Evolutionary conservation across 2,797 vertebrate species (phyloP).

Genomic region (Buphagus erythrorhynchus): DNA sequence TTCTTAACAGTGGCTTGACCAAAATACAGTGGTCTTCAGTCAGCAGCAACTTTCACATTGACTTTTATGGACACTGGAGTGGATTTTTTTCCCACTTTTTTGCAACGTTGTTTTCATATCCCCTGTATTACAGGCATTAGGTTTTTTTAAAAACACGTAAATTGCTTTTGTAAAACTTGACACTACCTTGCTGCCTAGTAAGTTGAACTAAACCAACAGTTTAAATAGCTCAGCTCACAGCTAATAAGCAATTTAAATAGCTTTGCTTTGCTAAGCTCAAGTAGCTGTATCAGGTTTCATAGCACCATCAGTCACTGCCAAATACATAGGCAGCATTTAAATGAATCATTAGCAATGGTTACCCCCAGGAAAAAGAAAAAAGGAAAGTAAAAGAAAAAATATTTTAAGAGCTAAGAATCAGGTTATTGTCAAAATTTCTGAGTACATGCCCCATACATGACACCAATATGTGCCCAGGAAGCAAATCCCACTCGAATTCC

Average conservation of each 20-base stretch:
- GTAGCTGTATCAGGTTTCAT: conserved; percentile 58
- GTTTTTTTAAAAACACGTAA: background rate
- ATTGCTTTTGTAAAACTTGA: background rate
- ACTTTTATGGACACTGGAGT: background rate
- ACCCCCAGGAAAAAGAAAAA: background rate
- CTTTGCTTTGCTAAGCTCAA: conserved; percentile 51
- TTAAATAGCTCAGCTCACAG: conserved; percentile 54
- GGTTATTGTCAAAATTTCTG: background rate
- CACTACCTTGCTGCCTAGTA: background rate
- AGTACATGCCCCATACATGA: background rate
- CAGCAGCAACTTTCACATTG: background rate
- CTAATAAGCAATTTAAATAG: conserved; percentile 68
- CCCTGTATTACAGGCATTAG: background rate
- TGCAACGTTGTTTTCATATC: background rate
- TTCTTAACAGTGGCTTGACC: background rate
- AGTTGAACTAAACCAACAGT: conserved; percentile 43
- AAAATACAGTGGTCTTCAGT: background rate
- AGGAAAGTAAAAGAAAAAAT: background rate
- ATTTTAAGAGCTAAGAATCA: background rate
- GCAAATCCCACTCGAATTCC: background rate
- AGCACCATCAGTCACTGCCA: conserved; percentile 57
- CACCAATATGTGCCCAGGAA: background rate
- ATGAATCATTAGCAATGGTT: conserved; percentile 42
- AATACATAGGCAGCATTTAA: conserved; percentile 42
- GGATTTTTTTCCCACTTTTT: background rate